Evolutionary conservation across 2,888 invertebrate genomes (phyloP).

Genomic region (Limnephilus rhombicus): DNA sequence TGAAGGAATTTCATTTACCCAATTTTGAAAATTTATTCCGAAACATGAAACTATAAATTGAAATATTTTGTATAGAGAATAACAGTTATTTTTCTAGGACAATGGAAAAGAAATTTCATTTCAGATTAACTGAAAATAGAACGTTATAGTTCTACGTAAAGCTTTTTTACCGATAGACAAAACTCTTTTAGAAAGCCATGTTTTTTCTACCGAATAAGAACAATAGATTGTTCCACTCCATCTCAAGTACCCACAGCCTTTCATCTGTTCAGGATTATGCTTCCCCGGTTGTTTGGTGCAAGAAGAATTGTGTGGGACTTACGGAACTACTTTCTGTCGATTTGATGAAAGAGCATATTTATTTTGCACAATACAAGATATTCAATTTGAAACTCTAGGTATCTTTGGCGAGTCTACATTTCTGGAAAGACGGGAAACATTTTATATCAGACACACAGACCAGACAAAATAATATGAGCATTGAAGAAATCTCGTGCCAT

Average conservation of each 20-base stretch:
- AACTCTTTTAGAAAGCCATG: background rate
- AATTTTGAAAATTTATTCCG: background rate
- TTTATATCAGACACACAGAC: background rate
- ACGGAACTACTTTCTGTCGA: background rate
- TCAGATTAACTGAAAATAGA: background rate
- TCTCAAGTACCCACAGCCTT: background rate
- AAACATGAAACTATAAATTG: background rate
- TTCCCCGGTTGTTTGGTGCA: background rate
- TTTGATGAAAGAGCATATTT: conserved; percentile 12
- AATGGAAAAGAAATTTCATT: background rate
- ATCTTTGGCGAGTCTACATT: background rate
- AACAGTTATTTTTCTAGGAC: conserved; percentile 1
- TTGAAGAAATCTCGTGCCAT: background rate
- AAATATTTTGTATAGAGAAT: background rate
- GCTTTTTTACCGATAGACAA: background rate
- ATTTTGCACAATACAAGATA: conserved; percentile 10
- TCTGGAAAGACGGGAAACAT: background rate
- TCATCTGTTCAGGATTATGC: conserved; percentile 34
- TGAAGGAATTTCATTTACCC: background rate
- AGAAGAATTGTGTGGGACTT: background rate
- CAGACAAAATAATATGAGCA: no score
- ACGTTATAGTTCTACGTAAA: background rate
- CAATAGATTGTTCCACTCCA: background rate
- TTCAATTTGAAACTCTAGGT: background rate
- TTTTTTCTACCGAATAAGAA: background rate